Conservation (phyloP, 2,797 vertebrate genomes). For the Etheostoma nigrum region DNA sequence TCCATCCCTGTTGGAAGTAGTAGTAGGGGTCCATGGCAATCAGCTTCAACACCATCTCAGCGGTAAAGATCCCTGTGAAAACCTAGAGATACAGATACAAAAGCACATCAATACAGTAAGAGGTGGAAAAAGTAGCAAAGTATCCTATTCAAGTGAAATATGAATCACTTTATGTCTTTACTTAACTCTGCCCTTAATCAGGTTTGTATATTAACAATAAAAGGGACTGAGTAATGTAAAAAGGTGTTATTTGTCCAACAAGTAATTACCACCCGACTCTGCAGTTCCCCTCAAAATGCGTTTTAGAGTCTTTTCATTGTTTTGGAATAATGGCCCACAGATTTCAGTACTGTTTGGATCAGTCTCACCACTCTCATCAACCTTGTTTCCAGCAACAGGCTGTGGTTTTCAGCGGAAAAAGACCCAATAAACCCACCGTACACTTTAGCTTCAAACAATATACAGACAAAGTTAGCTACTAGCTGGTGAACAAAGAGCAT, state of each 20-base stretch:
- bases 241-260: neutral
- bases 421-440: neutral
- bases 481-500: neutral
- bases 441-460: neutral
- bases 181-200: neutral
- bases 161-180: neutral
- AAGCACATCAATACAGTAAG: neutral
- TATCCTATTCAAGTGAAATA: neutral
- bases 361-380: neutral
- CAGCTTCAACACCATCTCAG: conserved; percentile 97
- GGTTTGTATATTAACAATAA: neutral
- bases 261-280: neutral
- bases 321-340: neutral
- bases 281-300: neutral
- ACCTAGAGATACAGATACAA: conserved; percentile 79
- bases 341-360: conserved; percentile 2
- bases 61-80: conserved; percentile 97
- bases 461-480: neutral
- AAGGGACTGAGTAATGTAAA: neutral
- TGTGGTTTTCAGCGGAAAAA: neutral
- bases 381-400: neutral
- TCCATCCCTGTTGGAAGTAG: conserved; percentile 99
- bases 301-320: neutral
- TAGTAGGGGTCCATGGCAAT: conserved; percentile 96
- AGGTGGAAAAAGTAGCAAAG: neutral